phyloP scores from a whole-genome alignment of 2,797 vertebrate species.

The Calcarius lapponicus region DNA sequence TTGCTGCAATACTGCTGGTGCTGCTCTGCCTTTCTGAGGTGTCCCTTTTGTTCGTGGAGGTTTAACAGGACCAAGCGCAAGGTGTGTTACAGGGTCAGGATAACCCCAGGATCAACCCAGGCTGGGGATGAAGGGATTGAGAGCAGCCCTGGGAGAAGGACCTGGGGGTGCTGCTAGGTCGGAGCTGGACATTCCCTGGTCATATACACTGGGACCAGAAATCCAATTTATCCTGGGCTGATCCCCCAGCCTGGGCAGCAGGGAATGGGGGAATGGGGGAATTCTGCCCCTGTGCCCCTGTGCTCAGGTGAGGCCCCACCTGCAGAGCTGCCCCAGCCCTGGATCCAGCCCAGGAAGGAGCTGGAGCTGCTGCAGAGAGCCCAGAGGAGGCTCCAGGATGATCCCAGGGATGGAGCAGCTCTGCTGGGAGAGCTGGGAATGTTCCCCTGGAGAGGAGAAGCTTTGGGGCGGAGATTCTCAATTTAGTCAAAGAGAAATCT shows the following conservation, averaged over 20 bases:
- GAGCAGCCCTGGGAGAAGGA: background rate
- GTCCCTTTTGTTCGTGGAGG: background rate
- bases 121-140: background rate
- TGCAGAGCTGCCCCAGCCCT: background rate
- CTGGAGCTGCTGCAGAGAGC: background rate
- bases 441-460: background rate
- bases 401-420: background rate
- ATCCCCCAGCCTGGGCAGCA: background rate
- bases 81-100: fast-evolving
- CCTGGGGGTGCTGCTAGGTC: background rate
- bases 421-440: background rate
- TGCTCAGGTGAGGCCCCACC: background rate
- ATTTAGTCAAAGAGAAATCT: no score
- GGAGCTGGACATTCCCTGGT: background rate
- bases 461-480: no score
- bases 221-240: background rate
- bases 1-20: background rate
- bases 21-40: background rate
- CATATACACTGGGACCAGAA: background rate
- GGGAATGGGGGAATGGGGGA: background rate
- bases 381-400: background rate
- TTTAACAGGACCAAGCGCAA: background rate
- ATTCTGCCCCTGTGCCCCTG: background rate
- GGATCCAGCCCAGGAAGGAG: background rate
- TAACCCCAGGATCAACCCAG: fast-evolving